These are phyloP conservation scores for Cordylochernes scorpioides DNA, from an alignment of 2,888 invertebrate species.

Conservation along the genomic window DNA sequence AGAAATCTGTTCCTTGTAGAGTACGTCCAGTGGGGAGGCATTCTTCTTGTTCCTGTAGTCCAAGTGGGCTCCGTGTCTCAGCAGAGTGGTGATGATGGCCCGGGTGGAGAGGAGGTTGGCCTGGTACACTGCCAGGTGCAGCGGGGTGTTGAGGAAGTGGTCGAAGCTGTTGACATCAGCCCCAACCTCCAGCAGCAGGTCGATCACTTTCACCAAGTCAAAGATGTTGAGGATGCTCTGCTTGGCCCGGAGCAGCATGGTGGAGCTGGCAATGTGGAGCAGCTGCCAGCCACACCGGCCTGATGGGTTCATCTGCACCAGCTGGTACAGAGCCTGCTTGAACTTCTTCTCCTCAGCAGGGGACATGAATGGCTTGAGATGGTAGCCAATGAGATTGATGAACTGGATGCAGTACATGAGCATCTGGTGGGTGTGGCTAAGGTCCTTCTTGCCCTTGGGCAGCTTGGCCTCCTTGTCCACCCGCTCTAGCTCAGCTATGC, in stretches of 20 bases:
- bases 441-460: constrained; percentile 38
- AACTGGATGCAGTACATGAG: constrained; percentile 60
- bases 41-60: constrained; percentile 45
- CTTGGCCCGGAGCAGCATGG: constrained; percentile 46
- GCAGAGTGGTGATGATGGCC: constrained; percentile 39
- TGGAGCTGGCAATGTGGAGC: constrained; percentile 53
- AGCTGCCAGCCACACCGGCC: constrained; percentile 22
- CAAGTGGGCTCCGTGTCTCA: constrained; percentile 55
- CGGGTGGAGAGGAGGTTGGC: constrained; percentile 40
- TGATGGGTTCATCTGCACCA: constrained; percentile 40
- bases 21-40: constrained; percentile 35
- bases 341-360: constrained; percentile 26
- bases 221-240: constrained; percentile 37
- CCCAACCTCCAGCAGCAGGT: constrained; percentile 49
- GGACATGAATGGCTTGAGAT: constrained; percentile 22
- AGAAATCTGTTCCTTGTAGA: too few relatives aligned
- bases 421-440: constrained; percentile 49
- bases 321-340: constrained; percentile 39
- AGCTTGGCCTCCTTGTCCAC: too few relatives aligned
- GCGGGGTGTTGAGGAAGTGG: constrained; percentile 55
- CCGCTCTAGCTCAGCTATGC: too few relatives aligned
- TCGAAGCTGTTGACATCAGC: constrained; percentile 52
- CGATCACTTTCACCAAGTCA: constrained; percentile 39
- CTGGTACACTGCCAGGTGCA: constrained; percentile 60
- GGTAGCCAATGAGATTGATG: constrained; percentile 44